Conservation (phyloP, 2,888 invertebrate species). For the Drosophila colorata region DNA sequence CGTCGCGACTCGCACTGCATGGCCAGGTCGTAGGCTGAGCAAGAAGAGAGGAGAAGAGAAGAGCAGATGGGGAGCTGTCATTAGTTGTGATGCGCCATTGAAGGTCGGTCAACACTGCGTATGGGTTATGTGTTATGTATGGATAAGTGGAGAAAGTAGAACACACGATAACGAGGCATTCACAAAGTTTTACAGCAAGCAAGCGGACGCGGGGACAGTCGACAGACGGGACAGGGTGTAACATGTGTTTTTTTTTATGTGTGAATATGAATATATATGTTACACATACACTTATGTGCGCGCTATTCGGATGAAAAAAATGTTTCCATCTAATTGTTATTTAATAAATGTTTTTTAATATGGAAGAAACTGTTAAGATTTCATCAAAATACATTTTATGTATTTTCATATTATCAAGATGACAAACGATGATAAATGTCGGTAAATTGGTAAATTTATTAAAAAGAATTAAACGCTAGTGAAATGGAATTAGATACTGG, state of each 20-base stretch:
- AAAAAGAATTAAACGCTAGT: no score
- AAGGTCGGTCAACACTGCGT: conserved; percentile 42
- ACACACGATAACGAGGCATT: conserved; percentile 41
- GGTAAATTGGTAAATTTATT: no score
- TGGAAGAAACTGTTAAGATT: no score
- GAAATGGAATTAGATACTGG: no score
- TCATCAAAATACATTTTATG: no score
- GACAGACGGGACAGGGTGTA: background rate
- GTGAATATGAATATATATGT: background rate
- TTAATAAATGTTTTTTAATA: no score
- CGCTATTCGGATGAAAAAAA: background rate
- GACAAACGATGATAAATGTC: no score
- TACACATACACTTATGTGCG: background rate
- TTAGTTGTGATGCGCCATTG: conserved; percentile 37
- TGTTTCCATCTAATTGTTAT: background rate
- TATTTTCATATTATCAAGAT: no score
- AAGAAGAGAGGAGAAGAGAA: conserved; percentile 30
- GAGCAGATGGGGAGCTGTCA: conserved; percentile 11
- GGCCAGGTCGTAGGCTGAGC: conserved; percentile 92
- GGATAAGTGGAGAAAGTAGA: conserved; percentile 19
- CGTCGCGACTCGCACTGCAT: conserved; percentile 91
- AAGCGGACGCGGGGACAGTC: conserved; percentile 5
- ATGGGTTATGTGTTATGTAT: conserved; percentile 34
- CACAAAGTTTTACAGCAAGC: conserved; percentile 39
- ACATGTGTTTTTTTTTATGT: background rate